Conservation (phyloP, 2,797 vertebrate genomes). For the Takifugu rubripes region DNA sequence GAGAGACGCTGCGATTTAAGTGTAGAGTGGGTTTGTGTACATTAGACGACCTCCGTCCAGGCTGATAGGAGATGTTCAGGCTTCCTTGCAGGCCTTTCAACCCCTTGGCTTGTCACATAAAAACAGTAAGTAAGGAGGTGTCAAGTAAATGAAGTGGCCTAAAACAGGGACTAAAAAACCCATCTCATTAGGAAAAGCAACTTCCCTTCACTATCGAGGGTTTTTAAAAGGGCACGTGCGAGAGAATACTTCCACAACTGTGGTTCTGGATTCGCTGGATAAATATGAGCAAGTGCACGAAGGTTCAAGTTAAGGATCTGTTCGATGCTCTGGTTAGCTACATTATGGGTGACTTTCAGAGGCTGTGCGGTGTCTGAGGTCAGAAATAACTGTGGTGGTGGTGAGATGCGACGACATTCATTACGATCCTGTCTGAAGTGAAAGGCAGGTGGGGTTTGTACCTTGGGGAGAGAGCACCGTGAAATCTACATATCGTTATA, state of each 20-base stretch:
- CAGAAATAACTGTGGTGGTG: constrained; percentile 28
- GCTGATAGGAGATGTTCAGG: constrained; percentile 7
- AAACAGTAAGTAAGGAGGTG: not conserved
- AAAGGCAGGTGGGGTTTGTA: constrained; percentile 33
- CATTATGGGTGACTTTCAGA: constrained; percentile 45
- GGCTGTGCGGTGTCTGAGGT: constrained; percentile 62
- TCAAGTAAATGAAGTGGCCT: not conserved
- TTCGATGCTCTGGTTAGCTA: constrained; percentile 42
- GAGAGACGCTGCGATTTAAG: constrained; percentile 10
- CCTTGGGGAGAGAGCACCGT: no score
- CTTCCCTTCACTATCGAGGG: not conserved
- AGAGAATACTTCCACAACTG: constrained; percentile 5
- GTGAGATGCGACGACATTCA: constrained; percentile 54
- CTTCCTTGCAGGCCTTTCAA: constrained; percentile 16
- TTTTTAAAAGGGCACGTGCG: constrained; percentile 14
- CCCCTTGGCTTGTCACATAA: constrained; percentile 22
- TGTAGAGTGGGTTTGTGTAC: constrained; percentile 4
- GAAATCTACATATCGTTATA: constrained; percentile 13
- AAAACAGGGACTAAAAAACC: constrained; percentile 23
- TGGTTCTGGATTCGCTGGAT: constrained; percentile 21
- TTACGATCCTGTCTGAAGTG: constrained; percentile 19
- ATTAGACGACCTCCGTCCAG: constrained; percentile 2
- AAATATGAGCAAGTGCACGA: constrained; percentile 15
- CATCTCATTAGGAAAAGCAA: constrained; percentile 14
- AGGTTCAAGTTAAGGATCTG: constrained; percentile 51